Base-by-base conservation (phyloP, 2,888 invertebrate genomes). In the Calephelis perditalis region DNA sequence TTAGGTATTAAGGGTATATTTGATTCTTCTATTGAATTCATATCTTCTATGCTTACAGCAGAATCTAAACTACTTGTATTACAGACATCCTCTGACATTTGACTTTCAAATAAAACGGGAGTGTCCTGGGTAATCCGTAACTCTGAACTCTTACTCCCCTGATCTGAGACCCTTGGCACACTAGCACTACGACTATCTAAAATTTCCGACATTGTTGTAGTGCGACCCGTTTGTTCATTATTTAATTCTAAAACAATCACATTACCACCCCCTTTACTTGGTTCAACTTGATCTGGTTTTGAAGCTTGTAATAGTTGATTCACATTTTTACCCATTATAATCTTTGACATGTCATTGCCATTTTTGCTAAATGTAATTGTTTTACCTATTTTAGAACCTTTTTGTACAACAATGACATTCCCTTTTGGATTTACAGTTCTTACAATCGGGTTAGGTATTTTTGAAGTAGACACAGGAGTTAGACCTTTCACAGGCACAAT, bases 341-440 rank as follows among this genome's bases (percentile, higher is more conserved):
- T 87, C 79, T 91, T 91, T 1, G 90, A 87, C 78, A 90, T 81
- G 64, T 91, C 91, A 63, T 81, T 88, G 9, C 84, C 84, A 67
- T 88, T 90, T 72, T 90, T 91, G 0, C 88, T 79, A 63, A 91
- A 88, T 11, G 86, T 77, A 63, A 91, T 72, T 8, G 89, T 82
- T 76, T 91, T 91, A 56, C 91, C 91, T 71, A 92, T 78, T 40
- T 91, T 78, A 35, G 90, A 83, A 52, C 92, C 92, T 73, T 93
- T 93, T 71, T 92, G 92, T 37, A 93, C 91, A 35, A 93, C 91
- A 68, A 93, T 92, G 36, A 93, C 86, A 72, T 91, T 92, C 58
- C 92, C 91, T 76, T 93, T 93, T 36, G 88, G 77, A 66, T 80
- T 86, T 55, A 82, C 78, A 26, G 88, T 83, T 64, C 91, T 75